Evolutionary conservation across 2,888 invertebrate genomes (phyloP).

Genomic region (Diachrysia chrysitis): DNA sequence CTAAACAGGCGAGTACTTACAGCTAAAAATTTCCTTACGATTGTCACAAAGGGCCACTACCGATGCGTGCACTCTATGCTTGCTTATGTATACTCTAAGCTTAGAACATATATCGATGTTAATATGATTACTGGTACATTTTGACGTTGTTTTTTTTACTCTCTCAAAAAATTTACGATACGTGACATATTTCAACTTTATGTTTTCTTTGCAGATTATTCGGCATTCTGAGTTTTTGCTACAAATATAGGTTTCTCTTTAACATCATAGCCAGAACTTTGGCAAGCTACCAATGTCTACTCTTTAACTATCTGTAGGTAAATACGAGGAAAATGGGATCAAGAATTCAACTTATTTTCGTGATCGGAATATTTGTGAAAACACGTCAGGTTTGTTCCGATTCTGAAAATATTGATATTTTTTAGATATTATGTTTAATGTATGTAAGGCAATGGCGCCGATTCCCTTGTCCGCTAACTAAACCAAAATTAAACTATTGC

Average conservation of each 20-base stretch:
- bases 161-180: not conserved
- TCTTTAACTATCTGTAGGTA: conserved; percentile 28
- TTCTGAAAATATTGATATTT: not conserved
- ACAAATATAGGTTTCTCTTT: conserved; percentile 24
- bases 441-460: no score
- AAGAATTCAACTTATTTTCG: conserved; percentile 44
- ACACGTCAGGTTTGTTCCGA: conserved; percentile 11
- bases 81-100: no score
- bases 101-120: not conserved
- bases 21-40: no score
- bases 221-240: not conserved
- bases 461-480: no score
- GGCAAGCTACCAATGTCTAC: conserved; percentile 36
- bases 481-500: no score
- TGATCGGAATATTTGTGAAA: conserved; percentile 36
- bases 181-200: not conserved
- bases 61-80: no score
- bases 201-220: not conserved
- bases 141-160: no score
- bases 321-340: conserved; percentile 40
- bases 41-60: no score
- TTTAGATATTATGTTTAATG: no score
- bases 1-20: no score
- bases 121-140: not conserved
- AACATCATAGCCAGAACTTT: conserved; percentile 17